Evolutionary conservation across 2,797 vertebrate genomes (phyloP).

Genomic region (Gymnothorax reevesii): DNA sequence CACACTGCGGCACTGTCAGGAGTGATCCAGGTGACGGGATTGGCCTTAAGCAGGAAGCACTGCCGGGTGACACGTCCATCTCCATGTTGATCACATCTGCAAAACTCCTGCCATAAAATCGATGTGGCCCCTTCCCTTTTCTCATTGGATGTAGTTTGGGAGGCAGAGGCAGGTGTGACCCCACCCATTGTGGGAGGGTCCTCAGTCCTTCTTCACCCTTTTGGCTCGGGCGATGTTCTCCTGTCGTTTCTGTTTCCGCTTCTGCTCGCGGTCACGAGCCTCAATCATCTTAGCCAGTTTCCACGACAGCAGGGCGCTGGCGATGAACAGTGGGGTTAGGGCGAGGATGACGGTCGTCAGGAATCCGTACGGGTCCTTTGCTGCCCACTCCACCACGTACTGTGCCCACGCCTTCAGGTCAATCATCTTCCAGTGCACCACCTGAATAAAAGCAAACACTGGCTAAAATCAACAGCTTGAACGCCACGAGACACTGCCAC

Average conservation of each 20-base stretch:
- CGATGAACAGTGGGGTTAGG: slow-evolving; percentile 91
- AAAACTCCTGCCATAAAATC: neutral
- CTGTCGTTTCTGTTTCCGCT: slow-evolving; percentile 96
- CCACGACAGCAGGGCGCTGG: slow-evolving; percentile 93
- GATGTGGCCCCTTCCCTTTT: slow-evolving; percentile 9
- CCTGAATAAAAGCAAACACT: slow-evolving; percentile 38
- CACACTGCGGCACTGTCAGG: slow-evolving; percentile 48
- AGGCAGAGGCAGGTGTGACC: slow-evolving; percentile 51
- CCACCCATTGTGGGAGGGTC: neutral
- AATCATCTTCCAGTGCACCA: slow-evolving; percentile 76
- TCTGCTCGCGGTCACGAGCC: slow-evolving; percentile 91
- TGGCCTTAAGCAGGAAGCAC: slow-evolving; percentile 51
- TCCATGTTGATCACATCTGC: slow-evolving; percentile 35
- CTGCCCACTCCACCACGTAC: slow-evolving; percentile 97
- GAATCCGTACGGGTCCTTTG: slow-evolving; percentile 96
- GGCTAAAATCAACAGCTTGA: neutral
- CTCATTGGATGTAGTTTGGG: slow-evolving; percentile 50
- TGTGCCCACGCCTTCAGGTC: slow-evolving; percentile 92
- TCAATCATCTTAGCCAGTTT: slow-evolving; percentile 99
- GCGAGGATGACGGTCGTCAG: slow-evolving; percentile 94
- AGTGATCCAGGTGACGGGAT: slow-evolving; percentile 37
- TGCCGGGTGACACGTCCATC: slow-evolving; percentile 51
- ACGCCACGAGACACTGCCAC: neutral
- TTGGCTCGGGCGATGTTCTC: slow-evolving; percentile 98
- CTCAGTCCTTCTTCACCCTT: slow-evolving; percentile 91